Evolutionary conservation across 2,113 vertebrate genomes (phyloP), one percentile per base, ranked within the genome.

Genomic region (Ochotona princeps): DNA sequence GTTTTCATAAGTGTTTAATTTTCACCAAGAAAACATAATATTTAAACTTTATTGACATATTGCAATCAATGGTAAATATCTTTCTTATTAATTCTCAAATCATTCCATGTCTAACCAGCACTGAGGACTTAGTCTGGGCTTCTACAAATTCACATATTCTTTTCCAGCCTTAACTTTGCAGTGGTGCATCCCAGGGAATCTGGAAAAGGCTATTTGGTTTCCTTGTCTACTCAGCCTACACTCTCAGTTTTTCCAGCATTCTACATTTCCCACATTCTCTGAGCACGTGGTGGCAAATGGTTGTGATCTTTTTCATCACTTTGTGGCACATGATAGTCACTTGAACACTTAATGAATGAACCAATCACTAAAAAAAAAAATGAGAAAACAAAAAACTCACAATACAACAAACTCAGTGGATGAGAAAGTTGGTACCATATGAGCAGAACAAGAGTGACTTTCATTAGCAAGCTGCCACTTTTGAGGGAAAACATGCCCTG

Each of bases 21-120:
- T 70, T 47, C 14, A 67, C 47, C 35, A 84, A 80, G 76, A 92
- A n/a, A 9, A 74, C 18, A 83, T 9, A 44, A 1, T 35, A 49
- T 90, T 91, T 92, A 70, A 83, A 81, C 32, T 75, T 32, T 89
- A 76, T 9, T 81, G 10, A 90, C 69, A 15, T 82, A 54, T 90
- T 84, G 87, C 35, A 63, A 8, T 44, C 65, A 1, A 2, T 87
- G 92, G 28, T 49, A 61, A 11, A 65, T 66, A 70, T 75, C 49
- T 78, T 82, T 8, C 79, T 65, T 74, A 44, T 60, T 35, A 28
- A 69, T 79, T 44, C 32, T 81, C 4, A 79, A 60, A 65, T 51
- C 0, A 0, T 63, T 20, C n/a, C 18, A 61, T 32, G 15, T 84
- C 85, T 88, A n/a, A 49, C 18, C 30, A 66, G 26, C 15, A 54